Evolutionary conservation across 1,140 invertebrate genomes (phyloP).

Genomic region (Vanessa tameamea): DNA sequence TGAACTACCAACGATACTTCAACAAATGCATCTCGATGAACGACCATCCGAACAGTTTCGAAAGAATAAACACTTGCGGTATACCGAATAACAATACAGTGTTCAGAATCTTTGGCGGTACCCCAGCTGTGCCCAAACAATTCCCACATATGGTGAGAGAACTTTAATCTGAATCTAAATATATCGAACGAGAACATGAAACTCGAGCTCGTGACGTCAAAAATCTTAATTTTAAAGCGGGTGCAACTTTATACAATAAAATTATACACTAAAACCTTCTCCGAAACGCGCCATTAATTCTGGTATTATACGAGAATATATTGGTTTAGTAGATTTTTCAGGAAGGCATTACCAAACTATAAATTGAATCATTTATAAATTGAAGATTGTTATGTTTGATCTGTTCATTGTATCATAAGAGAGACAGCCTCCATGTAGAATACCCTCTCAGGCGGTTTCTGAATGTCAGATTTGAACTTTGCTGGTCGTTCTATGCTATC

Average conservation of each 20-base stretch:
- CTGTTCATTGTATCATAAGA: too few species aligned
- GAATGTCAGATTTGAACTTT: too few species aligned
- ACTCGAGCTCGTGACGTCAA: neutral
- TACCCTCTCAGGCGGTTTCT: too few species aligned
- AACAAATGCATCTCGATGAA: slow-evolving; percentile 22
- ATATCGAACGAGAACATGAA: neutral
- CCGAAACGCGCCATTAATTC: neutral
- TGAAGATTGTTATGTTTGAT: too few species aligned
- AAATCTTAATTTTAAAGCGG: neutral
- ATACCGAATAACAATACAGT: neutral
- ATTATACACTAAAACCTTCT: neutral
- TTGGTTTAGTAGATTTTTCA: neutral
- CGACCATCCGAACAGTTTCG: neutral
- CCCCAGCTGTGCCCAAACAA: slow-evolving; percentile 5
- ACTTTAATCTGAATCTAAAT: neutral
- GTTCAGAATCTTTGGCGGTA: slow-evolving; percentile 30
- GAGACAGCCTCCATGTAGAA: too few species aligned
- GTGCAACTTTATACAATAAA: too few species aligned
- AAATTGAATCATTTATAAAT: too few species aligned
- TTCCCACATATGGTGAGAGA: slow-evolving; percentile 35
- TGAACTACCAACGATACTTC: slow-evolving; percentile 25
- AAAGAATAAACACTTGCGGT: slow-evolving; percentile 16
- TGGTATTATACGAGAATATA: neutral
- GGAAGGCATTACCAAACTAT: neutral
- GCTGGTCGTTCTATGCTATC: too few species aligned